A percentile compares a stretch with the other conserved stretches of the same genome.
Conservation (phyloP, 2,797 vertebrate genomes). For the Myripristis jacobus region DNA sequence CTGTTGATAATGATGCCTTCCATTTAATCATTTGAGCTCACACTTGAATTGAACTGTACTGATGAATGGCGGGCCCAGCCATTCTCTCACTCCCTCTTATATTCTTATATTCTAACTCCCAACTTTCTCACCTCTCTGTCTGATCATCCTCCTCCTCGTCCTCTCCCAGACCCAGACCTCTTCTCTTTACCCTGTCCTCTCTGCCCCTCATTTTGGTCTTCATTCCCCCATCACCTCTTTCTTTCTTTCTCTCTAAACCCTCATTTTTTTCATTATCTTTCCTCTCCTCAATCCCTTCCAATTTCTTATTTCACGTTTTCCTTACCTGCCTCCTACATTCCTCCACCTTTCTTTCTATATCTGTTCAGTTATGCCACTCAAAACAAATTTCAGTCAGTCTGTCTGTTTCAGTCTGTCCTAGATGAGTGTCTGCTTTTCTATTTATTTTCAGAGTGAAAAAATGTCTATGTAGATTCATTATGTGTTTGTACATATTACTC, state of each 20-base stretch:
- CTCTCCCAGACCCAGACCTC: not conserved
- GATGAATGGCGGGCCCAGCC: not conserved
- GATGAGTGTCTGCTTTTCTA: not conserved
- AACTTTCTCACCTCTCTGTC: not conserved
- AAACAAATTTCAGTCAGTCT: slow-evolving; percentile 15
- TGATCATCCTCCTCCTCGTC: not conserved
- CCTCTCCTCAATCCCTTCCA: not conserved
- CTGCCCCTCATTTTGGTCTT: not conserved
- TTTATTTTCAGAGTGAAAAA: not conserved
- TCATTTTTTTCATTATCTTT: not conserved
- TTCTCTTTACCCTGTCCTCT: not conserved
- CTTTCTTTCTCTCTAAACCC: not conserved
- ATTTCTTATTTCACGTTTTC: not conserved
- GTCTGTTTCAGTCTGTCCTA: slow-evolving; percentile 14
- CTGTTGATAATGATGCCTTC: not conserved
- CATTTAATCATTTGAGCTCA: not conserved
- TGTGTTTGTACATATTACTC: not conserved
- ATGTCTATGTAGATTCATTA: no score
- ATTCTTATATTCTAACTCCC: not conserved
- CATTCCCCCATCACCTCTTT: not conserved
- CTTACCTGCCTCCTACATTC: not conserved
- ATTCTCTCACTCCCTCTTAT: not conserved
- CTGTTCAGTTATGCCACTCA: not conserved
- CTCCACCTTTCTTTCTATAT: slow-evolving; percentile 5
- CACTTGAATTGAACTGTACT: not conserved